Evolutionary conservation across 2,113 vertebrate genomes (phyloP).

Genomic region (Oryzias woworae): DNA sequence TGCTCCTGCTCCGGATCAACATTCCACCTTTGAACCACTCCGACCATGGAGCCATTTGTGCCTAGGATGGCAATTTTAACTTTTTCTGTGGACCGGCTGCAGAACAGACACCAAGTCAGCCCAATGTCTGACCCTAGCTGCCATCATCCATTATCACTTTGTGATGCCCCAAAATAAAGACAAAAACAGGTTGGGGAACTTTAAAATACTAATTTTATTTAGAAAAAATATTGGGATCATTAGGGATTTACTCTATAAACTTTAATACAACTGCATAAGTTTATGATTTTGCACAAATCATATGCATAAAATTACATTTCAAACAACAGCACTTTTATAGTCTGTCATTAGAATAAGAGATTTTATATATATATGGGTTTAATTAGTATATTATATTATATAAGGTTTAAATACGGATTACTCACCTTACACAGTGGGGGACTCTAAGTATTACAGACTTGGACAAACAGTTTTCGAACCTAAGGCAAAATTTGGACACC

Average conservation of each 20-base stretch:
- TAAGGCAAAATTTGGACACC: slow-evolving; percentile 37
- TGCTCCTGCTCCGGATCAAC: slow-evolving; percentile 79
- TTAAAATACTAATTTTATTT: background rate
- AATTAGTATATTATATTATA: too few relatives aligned
- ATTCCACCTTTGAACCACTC: slow-evolving; percentile 79
- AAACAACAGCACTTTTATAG: too few relatives aligned
- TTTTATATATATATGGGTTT: too few relatives aligned
- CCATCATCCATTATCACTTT: background rate
- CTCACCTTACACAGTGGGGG: background rate
- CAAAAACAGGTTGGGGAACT: background rate
- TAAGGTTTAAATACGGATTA: background rate
- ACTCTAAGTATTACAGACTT: slow-evolving; percentile 14
- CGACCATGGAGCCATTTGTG: slow-evolving; percentile 62
- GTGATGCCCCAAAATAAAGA: background rate
- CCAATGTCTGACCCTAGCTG: slow-evolving; percentile 10
- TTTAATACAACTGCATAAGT: too few relatives aligned
- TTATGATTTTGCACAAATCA: too few relatives aligned
- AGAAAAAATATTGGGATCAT: background rate
- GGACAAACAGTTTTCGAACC: slow-evolving; percentile 24
- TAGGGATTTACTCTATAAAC: background rate
- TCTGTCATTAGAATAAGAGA: too few relatives aligned
- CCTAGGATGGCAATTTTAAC: slow-evolving; percentile 58
- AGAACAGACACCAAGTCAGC: slow-evolving; percentile 21
- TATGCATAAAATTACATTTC: too few relatives aligned
- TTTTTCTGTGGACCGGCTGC: slow-evolving; percentile 41